phyloP scores from a whole-genome alignment of 2,113 vertebrate genomes.

The Gobio gobio region DNA sequence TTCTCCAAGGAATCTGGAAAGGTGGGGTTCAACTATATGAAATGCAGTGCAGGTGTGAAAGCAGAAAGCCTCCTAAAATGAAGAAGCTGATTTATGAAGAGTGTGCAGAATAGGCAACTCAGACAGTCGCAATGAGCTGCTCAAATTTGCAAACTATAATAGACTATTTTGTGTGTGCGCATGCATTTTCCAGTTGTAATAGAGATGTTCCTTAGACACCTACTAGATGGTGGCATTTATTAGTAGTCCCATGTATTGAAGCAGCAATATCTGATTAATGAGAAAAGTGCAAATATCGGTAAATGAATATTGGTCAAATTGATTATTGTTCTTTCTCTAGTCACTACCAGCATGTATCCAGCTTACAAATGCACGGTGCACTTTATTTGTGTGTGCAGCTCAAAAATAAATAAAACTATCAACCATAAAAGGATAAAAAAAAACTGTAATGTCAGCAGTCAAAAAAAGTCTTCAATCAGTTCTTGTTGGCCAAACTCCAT shows the following conservation, averaged over 20 bases:
- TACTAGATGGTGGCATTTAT: neutral
- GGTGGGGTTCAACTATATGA: conserved; percentile 1
- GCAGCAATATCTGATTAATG: neutral
- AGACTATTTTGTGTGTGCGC: neutral
- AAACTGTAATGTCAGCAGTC: neutral
- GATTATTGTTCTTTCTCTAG: neutral
- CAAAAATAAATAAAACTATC: neutral
- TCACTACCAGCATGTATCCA: neutral
- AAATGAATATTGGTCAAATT: neutral
- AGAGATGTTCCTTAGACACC: neutral
- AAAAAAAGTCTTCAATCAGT: conserved; percentile 11
- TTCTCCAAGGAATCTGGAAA: neutral
- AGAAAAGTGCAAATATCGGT: neutral
- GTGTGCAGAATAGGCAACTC: conserved; percentile 3
- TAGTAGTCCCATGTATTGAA: neutral
- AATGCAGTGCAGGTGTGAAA: conserved; percentile 10
- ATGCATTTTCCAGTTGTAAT: neutral
- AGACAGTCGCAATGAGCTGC: neutral
- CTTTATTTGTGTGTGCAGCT: neutral
- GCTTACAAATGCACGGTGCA: neutral
- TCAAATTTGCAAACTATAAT: neutral
- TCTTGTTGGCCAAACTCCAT: conserved; percentile 6
- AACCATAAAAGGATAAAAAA: neutral
- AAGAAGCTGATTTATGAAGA: conserved; percentile 21
- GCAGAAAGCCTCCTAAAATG: neutral